Percentiles rank a stretch among this genome's conserved stretches.
These are phyloP conservation scores for Diplodus sargus DNA, from an alignment of 2,797 vertebrate species.

Conservation along the genomic window DNA sequence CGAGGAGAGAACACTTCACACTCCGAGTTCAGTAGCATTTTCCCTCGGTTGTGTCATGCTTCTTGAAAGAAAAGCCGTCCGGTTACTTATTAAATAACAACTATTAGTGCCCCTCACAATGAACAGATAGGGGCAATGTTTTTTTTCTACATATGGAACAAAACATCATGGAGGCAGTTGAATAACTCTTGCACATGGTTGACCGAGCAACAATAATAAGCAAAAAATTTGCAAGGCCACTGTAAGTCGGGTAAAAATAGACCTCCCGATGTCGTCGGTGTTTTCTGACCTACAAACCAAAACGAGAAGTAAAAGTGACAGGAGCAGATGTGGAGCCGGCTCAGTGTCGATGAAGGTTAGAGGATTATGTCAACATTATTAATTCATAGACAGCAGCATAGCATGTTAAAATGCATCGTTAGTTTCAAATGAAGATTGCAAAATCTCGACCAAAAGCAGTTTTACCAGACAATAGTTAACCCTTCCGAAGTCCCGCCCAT, in stretches of 20 bases:
- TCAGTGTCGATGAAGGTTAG: neutral
- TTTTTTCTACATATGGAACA: neutral
- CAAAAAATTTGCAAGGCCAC: conserved; percentile 9
- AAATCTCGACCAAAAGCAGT: neutral
- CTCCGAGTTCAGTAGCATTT: conserved; percentile 26
- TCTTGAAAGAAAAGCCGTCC: conserved; percentile 11
- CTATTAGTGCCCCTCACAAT: conserved; percentile 12
- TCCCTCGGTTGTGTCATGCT: conserved; percentile 7
- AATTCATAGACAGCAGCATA: neutral
- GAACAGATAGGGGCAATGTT: conserved; percentile 12
- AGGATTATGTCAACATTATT: neutral
- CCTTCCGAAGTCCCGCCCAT: too few relatives aligned
- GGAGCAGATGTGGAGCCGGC: neutral
- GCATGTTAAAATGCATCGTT: neutral
- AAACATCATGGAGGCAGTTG: conserved; percentile 28
- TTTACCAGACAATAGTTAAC: neutral
- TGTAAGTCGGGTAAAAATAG: conserved; percentile 26
- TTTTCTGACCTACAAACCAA: neutral
- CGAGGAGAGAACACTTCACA: conserved; percentile 25
- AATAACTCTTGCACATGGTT: conserved; percentile 43
- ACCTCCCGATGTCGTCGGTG: conserved; percentile 1
- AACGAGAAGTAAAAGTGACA: neutral
- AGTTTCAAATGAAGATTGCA: neutral
- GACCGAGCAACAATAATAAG: conserved; percentile 28
- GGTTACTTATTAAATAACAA: conserved; percentile 14